Conservation (phyloP, 2,113 vertebrate species). For the Pao palembangensis region DNA sequence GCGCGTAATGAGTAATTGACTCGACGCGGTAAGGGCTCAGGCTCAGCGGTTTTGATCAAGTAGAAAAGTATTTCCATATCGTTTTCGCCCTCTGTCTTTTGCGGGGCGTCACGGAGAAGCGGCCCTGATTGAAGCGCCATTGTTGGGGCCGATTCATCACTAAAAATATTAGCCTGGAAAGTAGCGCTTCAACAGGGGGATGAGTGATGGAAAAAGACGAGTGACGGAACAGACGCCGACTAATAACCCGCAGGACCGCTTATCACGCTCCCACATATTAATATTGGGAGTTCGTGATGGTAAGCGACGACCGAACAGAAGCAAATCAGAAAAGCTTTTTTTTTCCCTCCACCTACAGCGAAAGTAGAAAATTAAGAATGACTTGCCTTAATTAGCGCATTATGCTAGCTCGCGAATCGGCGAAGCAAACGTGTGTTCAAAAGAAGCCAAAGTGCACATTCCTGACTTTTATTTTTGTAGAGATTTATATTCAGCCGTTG, state of each 20-base stretch:
- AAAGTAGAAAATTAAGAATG: no score
- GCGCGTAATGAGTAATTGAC: constrained; percentile 81
- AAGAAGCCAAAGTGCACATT: constrained; percentile 15
- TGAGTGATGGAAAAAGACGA: constrained; percentile 71
- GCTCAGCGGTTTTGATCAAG: constrained; percentile 73
- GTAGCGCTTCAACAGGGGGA: constrained; percentile 70
- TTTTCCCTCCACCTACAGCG: constrained; percentile 20
- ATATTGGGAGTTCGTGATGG: no score
- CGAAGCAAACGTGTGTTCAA: constrained; percentile 8
- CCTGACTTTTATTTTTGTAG: constrained; percentile 24
- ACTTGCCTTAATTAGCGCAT: no score
- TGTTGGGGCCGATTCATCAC: constrained; percentile 72
- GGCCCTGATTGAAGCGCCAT: constrained; percentile 69
- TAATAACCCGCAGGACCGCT: constrained; percentile 61
- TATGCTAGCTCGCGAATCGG: no score
- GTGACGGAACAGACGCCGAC: constrained; percentile 56
- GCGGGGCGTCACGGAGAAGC: constrained; percentile 64
- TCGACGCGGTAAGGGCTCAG: constrained; percentile 68
- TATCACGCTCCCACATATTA: constrained; percentile 44
- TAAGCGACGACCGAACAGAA: no score
- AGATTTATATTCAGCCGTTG: constrained; percentile 36
- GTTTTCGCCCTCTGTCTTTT: constrained; percentile 70
- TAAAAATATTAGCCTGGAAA: constrained; percentile 63
- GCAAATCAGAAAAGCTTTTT: constrained; percentile 12
- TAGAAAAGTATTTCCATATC: constrained; percentile 76